phyloP scores from a whole-genome alignment of 2,113 vertebrate genomes.

The Pteropus alecto region DNA sequence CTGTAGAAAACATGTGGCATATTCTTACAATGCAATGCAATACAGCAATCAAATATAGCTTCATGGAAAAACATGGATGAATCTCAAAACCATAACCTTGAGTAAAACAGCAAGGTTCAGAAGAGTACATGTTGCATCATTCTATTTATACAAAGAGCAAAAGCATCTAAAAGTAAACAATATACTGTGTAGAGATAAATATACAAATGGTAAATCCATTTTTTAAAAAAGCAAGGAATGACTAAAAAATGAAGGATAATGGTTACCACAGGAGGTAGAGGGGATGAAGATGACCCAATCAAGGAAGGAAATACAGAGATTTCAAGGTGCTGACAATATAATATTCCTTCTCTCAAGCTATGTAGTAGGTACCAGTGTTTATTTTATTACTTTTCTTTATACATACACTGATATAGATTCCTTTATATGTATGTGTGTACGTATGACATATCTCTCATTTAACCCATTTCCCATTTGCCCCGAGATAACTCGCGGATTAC shows the following conservation, averaged over 20 bases:
- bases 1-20: not conserved
- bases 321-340: not conserved
- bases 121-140: not conserved
- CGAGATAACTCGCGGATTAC: too few relatives aligned
- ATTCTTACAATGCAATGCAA: not conserved
- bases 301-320: not conserved
- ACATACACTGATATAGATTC: not conserved
- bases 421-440: not conserved
- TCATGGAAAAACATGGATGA: constrained; percentile 15
- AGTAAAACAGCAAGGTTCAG: not conserved
- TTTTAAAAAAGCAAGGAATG: not conserved
- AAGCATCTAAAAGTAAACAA: constrained; percentile 11
- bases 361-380: not conserved
- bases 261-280: not conserved
- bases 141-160: not conserved
- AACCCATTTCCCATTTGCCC: too few relatives aligned
- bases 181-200: constrained; percentile 3
- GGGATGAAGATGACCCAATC: not conserved
- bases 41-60: not conserved
- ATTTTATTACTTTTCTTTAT: not conserved
- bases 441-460: not conserved
- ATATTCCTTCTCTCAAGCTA: not conserved
- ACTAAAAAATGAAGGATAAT: not conserved
- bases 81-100: constrained; percentile 5
- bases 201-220: not conserved